phyloP scores from a whole-genome alignment of 2,888 invertebrate species.

The Incurvaria masculella region DNA sequence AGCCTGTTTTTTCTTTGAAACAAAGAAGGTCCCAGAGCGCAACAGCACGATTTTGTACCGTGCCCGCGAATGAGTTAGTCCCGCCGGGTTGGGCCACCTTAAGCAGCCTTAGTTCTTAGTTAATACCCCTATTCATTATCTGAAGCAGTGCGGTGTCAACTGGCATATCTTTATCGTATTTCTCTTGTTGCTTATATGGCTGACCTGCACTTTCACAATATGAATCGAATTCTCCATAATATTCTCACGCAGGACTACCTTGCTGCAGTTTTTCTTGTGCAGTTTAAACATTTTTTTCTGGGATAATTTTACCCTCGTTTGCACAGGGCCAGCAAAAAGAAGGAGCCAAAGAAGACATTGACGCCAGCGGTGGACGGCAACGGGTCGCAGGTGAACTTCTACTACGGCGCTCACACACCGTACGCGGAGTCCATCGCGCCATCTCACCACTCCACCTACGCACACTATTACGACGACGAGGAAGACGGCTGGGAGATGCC shows the following conservation, averaged over 20 bases:
- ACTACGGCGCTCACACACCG: slow-evolving; percentile 91
- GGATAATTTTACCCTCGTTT: slow-evolving; percentile 9
- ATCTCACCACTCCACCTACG: slow-evolving; percentile 93
- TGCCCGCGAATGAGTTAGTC: no score
- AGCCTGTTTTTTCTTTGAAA: no score
- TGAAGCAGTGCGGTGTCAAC: no score
- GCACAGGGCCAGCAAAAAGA: slow-evolving; percentile 73
- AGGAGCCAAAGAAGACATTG: slow-evolving; percentile 88
- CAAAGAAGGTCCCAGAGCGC: no score
- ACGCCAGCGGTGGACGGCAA: slow-evolving; percentile 88
- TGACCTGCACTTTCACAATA: no score
- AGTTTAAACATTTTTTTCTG: background rate
- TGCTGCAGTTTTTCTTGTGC: background rate
- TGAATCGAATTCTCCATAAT: no score
- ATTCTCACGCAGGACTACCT: background rate
- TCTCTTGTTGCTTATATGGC: no score
- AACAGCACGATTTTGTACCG: no score
- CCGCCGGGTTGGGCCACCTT: no score
- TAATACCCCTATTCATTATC: no score
- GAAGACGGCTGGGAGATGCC: slow-evolving; percentile 98
- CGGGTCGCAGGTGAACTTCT: slow-evolving; percentile 94
- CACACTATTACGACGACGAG: slow-evolving; percentile 93
- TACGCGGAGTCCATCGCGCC: slow-evolving; percentile 95
- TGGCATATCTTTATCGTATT: no score
- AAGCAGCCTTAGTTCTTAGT: no score